Base-by-base conservation (phyloP, 2,113 vertebrate genomes). In the Thunnus thynnus region DNA sequence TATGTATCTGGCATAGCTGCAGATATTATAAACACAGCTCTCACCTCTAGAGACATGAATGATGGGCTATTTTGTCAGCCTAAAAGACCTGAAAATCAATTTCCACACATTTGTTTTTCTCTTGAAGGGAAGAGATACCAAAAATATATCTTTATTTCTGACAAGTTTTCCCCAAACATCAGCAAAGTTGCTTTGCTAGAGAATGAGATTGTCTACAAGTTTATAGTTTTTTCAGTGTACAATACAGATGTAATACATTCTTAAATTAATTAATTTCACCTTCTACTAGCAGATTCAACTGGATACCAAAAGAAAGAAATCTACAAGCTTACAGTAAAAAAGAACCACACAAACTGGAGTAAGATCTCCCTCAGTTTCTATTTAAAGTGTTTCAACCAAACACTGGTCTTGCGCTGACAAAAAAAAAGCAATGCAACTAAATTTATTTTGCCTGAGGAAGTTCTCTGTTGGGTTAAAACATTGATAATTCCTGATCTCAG, bases 1-100 rank as follows among this genome's bases (percentile, higher is more conserved):
- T 74, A 75, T 60, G 61, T 70, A 64, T 48, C 81, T 58, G 55
- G 51, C 58, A 56, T 48, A 57, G 55, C 72, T 65, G n/a, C 64
- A 64, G 32, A 70, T 70, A 60, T 55, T 30, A 12, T 51, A 54
- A 41, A 50, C 48, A 54, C 27, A 71, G 9, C 52, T 48, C 3
- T 54, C 32, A 71, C 64, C 79, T 68, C 18, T 10, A 72, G 52
- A 52, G 78, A 62, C 4, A 4, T 47, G 51, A 63, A 13, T 72
- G 75, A 65, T 84, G 70, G 22, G 27, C n/a, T 30, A 5, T 72
- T 81, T 61, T 77, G 52, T 66, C 58, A 72, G 44, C 13, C 0
- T 9, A 51, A 46, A 68, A 48, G 55, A 67, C 22, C 20, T 7
- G 16, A 48, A 55, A 72, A 48, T 62, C 20, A 61, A 3, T 60